Conservation (phyloP, 2,797 vertebrate genomes). For the Gadopsis marmoratus region DNA sequence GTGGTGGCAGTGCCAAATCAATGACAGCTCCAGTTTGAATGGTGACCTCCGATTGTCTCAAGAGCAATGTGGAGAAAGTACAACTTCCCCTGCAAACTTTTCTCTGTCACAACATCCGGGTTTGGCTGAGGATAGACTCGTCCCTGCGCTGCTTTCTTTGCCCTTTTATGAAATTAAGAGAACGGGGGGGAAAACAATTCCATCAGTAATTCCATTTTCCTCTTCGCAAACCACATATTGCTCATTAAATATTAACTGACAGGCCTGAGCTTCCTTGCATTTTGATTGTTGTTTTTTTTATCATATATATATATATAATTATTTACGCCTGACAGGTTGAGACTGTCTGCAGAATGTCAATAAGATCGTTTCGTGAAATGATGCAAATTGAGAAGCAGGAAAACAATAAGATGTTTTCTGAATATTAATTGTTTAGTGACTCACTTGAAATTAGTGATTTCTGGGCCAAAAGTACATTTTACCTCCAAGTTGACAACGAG, state of each 20-base stretch:
- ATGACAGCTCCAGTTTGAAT: constrained; percentile 32
- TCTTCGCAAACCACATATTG: constrained; percentile 72
- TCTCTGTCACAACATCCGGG: constrained; percentile 44
- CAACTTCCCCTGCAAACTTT: constrained; percentile 53
- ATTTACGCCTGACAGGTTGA: constrained; percentile 59
- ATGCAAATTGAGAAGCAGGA: constrained; percentile 38
- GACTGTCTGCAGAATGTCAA: constrained; percentile 47
- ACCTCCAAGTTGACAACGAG: not conserved
- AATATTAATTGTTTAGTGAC: constrained; percentile 36
- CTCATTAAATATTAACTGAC: constrained; percentile 82
- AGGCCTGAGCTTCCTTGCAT: constrained; percentile 65
- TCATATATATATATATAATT: constrained; percentile 43
- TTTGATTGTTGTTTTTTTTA: constrained; percentile 68
- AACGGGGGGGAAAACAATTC: constrained; percentile 57
- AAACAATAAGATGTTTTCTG: constrained; percentile 38
- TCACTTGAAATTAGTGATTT: constrained; percentile 33
- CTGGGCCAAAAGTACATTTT: not conserved
- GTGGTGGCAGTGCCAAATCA: constrained; percentile 16
- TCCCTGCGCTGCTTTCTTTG: constrained; percentile 34
- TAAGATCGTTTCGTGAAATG: constrained; percentile 27
- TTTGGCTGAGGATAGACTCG: not conserved
- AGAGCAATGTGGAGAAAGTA: constrained; percentile 14
- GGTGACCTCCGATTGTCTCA: constrained; percentile 35
- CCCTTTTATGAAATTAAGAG: constrained; percentile 74
- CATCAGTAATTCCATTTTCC: constrained; percentile 79